Base-by-base conservation (phyloP, 1,140 invertebrate species). In the Cheumatopsyche charites region DNA sequence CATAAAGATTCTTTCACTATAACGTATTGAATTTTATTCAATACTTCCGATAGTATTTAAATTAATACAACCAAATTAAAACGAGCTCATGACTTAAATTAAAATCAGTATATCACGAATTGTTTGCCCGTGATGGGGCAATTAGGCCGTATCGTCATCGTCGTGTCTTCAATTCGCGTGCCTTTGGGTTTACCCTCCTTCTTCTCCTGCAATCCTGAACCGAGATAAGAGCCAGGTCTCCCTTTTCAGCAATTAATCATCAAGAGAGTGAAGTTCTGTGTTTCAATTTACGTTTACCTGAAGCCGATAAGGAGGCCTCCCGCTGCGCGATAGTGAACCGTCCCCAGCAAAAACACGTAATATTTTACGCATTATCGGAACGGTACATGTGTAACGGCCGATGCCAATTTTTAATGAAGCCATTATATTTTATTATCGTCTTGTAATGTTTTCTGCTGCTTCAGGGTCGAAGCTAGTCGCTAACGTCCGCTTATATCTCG, bases 261-360 rank as follows among this genome's bases (percentile, higher is more conserved):
- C 19, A 19, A 15, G 9, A 15, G 47, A 52, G 47, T 52, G 47
- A 15, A 15, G 15, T 19, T 19, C 47, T 52, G 47, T 52, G 47
- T 52, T 52, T 52, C 47, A 52, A 52, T 52, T 52, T 52, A 52
- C 47, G 47, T 52, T 52, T 36, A 52, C 47, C n/a, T 52, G 47
- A 9, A 36, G 47, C 47, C 9, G 47, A 52, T 52, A 52, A 52
- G 47, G 47, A 9, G 29, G 47, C 47, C 9, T n/a, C 47, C 47
- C 47, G 47, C 47, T 17, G 47, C 7, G 47, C 15, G 47, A 52
- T 52, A 52, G 47, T 15, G 15, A 52, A 17, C 13, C 47, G 45
- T 52, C 47, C 47, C 47, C 47, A 7, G 47, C 47, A 19, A 52
- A 52, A 52, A 52, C 47, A 52, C 47, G 47, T 19, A 15, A 52